Base-by-base conservation (phyloP, 92 coral and sea anemone species). In the Palythoa grandiflora region DNA sequence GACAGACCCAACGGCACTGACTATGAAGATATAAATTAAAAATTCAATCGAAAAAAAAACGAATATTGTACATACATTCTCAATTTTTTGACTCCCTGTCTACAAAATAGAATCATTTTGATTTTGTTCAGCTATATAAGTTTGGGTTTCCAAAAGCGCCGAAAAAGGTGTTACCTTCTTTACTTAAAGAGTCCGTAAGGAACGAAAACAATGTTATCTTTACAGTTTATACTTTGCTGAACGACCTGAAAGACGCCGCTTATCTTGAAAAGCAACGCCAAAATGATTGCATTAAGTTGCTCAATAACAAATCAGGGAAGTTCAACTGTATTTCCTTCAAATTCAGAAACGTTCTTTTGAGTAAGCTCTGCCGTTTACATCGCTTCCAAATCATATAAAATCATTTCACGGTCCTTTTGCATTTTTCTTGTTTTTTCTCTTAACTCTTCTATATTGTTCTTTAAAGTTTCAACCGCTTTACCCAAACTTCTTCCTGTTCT, bases 401-500 rank as follows among this genome's bases (percentile, higher is more conserved):
- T 81, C 13, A 63, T 88, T 17, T 60, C 20, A 74, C 89, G 84
- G 19, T 92, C 92, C 9, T 84, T 78, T 47, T 44, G 20, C 88
- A 80, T 54, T 54, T 15, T 74, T 5, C 81, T 44, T 3, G 47
- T 38, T 59, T 89, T 80, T 52, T 73, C 90, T 44, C 61, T 84
- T 14, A 84, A 88, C n/a, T 77, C 80, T 48, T 84, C 37, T 48
- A 90, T 78, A 60, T 94, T 87, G 52, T 79, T 89, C 38, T 89
- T 92, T 48, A 94, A 38, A 48, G 3, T 51, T 48, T 63, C 68
- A 1, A 17, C 68, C 59, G 88, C 92, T 8, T 71, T 75, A 28
- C 91, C 89, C 52, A 93, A 85, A 51, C 88, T 84, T 51, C 88
- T 84, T 16, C 73, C 65, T 77, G 86, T 88, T 68, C 96, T 88